phyloP scores from a whole-genome alignment of 1,140 invertebrate species.

The Drosophila kohkoa region DNA sequence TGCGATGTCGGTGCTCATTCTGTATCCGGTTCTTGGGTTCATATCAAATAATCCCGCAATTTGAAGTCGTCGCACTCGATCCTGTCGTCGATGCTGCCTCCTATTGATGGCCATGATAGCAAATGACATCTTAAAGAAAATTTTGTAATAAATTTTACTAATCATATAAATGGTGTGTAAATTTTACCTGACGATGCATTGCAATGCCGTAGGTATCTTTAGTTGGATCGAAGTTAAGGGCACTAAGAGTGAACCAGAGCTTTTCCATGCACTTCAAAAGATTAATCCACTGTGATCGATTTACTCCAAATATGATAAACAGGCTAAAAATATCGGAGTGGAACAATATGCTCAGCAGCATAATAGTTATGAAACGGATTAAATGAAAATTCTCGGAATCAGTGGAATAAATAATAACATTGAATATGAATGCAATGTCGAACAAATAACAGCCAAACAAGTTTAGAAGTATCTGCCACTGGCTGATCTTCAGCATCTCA shows the following conservation, averaged over 20 bases:
- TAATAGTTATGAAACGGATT: neutral
- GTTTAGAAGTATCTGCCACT: conserved; percentile 56
- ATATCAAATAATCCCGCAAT: conserved; percentile 61
- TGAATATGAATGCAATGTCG: conserved; percentile 47
- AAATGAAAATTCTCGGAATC: conserved; percentile 13
- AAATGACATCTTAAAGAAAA: conserved; percentile 50
- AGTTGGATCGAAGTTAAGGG: neutral
- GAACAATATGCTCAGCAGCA: neutral
- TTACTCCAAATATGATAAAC: conserved; percentile 22
- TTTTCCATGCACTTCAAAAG: neutral
- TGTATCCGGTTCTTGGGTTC: conserved; percentile 10
- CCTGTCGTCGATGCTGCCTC: conserved; percentile 38
- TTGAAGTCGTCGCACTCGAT: conserved; percentile 48
- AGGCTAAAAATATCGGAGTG: neutral
- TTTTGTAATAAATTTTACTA: too few relatives aligned
- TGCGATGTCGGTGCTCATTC: conserved; percentile 37
- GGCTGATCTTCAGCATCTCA: conserved; percentile 35
- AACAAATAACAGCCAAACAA: conserved; percentile 49
- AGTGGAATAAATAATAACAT: conserved; percentile 40
- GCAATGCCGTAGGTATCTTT: conserved; percentile 3
- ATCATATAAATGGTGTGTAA: too few relatives aligned
- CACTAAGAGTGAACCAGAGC: conserved; percentile 9
- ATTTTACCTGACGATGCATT: conserved; percentile 42
- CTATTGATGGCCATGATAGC: conserved; percentile 45
- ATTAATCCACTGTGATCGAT: neutral